phyloP scores from a whole-genome alignment of 2,888 invertebrate genomes.

The Drosophila neoperkinsi region DNA sequence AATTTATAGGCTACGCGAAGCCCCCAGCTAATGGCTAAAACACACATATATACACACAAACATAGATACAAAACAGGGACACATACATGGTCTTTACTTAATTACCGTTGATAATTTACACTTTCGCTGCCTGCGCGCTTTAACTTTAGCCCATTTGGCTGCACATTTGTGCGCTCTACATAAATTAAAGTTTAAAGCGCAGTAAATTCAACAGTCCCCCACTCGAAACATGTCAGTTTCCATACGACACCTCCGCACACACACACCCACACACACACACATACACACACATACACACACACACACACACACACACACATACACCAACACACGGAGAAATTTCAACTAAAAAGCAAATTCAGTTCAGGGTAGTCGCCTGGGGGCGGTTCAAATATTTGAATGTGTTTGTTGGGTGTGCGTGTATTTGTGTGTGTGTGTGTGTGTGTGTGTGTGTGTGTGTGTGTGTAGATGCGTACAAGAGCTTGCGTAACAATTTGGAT shows the following conservation, averaged over 20 bases:
- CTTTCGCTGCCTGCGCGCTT: slow-evolving; percentile 64
- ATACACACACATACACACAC: not conserved
- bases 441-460: slow-evolving; percentile 15
- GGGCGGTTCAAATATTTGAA: slow-evolving; percentile 32
- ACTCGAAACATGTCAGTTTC: slow-evolving; percentile 25
- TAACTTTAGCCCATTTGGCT: slow-evolving; percentile 51
- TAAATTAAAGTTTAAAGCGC: slow-evolving; percentile 79
- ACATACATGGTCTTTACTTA: slow-evolving; percentile 65
- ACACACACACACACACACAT: not conserved
- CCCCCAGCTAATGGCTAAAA: slow-evolving; percentile 53
- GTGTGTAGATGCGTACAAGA: slow-evolving; percentile 37
- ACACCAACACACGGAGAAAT: slow-evolving; percentile 26
- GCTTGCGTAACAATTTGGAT: slow-evolving; percentile 78
- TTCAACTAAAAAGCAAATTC: slow-evolving; percentile 57
- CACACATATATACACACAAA: slow-evolving; percentile 9
- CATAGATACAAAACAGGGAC: slow-evolving; percentile 9
- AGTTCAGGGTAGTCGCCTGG: slow-evolving; percentile 19
- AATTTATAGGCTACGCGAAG: slow-evolving; percentile 68
- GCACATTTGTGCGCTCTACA: slow-evolving; percentile 56
- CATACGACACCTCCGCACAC: slow-evolving; percentile 17
- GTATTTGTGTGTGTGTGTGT: slow-evolving; percentile 1
- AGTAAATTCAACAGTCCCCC: slow-evolving; percentile 55
- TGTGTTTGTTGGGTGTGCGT: slow-evolving; percentile 2
- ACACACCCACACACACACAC: not conserved
- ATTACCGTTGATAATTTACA: slow-evolving; percentile 80